Base-by-base conservation (phyloP, 2,888 invertebrate species). In the Eledona agricola region DNA sequence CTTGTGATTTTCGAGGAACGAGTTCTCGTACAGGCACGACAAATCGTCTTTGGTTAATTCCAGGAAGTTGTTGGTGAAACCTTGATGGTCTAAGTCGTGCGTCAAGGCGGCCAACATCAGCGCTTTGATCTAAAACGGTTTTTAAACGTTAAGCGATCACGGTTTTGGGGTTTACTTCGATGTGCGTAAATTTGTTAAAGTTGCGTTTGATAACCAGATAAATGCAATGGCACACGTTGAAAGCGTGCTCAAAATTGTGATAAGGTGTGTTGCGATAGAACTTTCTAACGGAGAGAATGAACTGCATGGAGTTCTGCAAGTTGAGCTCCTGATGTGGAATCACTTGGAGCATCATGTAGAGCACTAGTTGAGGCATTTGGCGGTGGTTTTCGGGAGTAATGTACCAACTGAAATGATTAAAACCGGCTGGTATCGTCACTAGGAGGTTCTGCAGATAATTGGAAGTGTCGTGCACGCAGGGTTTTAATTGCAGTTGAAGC, bases 81-180 rank as follows among this genome's bases (percentile, higher is more conserved):
- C 86, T 0, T 79, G 80, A 64, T 85, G 85, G 71, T 85, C 84
- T 28, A 84, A 59, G 68, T 86, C 85, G 64, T 86, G 86, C 66
- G 83, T 81, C 1, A 85, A 64, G 0, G 83, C 80, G 0, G 82
- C 77, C 20, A 84, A 65, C 73, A 85, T 76, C 17, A 85, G 71
- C 0, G 79, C 80, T 51, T 26, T 59, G 64, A 63, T 61, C 61
- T 69, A 63, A 9, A 64, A 43, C 19, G 20, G 19, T 28, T 10
- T n/a, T n/a, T n/a, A n/a, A 20, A n/a, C 16, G 6, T 11, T 11
- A 2, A 42, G 15, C n/a, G 2, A 12, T 16, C 16, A 6, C n/a
- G 9, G 20, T 5, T n/a, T 7, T 3, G n/a, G 19, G 26, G 45
- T 25, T 58, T 65, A 65, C 63, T 60, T 69, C 67, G 6, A 65